Conservation (phyloP, 2,113 vertebrate genomes). For the Psittacara wagleri region DNA sequence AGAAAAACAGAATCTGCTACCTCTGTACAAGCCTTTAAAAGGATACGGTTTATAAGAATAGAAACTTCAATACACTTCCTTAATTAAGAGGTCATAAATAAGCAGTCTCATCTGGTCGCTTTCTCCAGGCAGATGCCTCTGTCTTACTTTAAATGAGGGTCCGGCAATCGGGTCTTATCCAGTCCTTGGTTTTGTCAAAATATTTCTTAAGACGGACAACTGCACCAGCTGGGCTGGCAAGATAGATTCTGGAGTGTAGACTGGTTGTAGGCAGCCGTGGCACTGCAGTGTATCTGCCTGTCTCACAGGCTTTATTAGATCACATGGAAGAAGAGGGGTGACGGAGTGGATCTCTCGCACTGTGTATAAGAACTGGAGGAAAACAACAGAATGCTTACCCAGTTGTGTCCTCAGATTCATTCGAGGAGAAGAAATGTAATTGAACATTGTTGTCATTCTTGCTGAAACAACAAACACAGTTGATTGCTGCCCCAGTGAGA, state of each 20-base stretch:
- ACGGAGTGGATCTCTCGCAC: background rate
- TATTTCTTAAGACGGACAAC: background rate
- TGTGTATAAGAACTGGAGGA: background rate
- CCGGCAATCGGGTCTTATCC: background rate
- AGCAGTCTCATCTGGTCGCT: background rate
- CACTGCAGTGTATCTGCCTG: background rate
- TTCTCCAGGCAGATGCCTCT: background rate
- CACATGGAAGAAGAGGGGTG: background rate
- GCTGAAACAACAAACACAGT: accelerated
- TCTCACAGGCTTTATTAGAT: background rate
- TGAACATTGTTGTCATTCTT: background rate
- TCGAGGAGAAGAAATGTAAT: background rate
- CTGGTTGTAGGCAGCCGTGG: background rate
- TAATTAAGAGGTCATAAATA: background rate
- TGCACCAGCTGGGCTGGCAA: background rate
- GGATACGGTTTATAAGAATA: background rate
- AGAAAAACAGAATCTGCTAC: background rate
- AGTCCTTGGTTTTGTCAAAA: background rate
- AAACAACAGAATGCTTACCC: background rate
- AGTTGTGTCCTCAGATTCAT: background rate
- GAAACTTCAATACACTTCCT: background rate
- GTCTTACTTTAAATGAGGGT: background rate
- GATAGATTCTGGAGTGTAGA: background rate
- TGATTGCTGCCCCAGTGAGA: background rate
- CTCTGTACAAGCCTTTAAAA: background rate